These are phyloP conservation scores for Platyscapa corneri DNA, from an alignment of 1,140 invertebrate genomes.

Conservation along the genomic window DNA sequence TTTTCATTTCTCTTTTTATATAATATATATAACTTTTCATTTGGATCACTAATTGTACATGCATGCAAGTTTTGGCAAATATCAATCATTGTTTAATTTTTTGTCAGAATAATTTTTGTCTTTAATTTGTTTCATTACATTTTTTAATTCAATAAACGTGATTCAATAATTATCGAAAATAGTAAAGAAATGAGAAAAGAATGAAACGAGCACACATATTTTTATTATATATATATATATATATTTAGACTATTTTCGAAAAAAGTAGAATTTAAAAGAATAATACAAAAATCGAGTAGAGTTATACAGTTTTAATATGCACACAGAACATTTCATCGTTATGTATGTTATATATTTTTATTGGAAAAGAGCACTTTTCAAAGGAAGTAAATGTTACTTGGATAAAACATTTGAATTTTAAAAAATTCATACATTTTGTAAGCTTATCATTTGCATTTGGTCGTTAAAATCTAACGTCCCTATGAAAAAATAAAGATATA, in stretches of 20 bases:
- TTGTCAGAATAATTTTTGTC: neutral
- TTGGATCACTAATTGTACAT: slow-evolving; percentile 30
- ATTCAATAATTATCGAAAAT: neutral
- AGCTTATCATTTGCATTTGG: neutral
- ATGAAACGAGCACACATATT: neutral
- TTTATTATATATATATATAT: too few species aligned
- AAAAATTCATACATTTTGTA: slow-evolving; percentile 25
- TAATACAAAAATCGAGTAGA: neutral
- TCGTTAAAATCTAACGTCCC: neutral
- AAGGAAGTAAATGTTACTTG: neutral
- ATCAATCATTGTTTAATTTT: slow-evolving; percentile 13
- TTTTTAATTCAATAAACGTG: neutral
- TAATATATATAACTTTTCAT: neutral
- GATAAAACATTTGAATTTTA: slow-evolving; percentile 44
- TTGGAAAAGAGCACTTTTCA: neutral
- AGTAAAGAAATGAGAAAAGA: neutral
- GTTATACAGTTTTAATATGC: slow-evolving; percentile 37
- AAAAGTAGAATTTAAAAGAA: slow-evolving; percentile 4
- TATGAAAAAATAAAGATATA: slow-evolving; percentile 50
- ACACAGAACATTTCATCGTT: slow-evolving; percentile 43
- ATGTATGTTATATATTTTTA: slow-evolving; percentile 7
- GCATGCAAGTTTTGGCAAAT: slow-evolving; percentile 9
- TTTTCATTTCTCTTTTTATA: slow-evolving; percentile 54
- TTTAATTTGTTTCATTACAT: neutral
- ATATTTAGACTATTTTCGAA: neutral